Evolutionary conservation across 1,140 invertebrate genomes (phyloP).

Genomic region (Planococcus citri): DNA sequence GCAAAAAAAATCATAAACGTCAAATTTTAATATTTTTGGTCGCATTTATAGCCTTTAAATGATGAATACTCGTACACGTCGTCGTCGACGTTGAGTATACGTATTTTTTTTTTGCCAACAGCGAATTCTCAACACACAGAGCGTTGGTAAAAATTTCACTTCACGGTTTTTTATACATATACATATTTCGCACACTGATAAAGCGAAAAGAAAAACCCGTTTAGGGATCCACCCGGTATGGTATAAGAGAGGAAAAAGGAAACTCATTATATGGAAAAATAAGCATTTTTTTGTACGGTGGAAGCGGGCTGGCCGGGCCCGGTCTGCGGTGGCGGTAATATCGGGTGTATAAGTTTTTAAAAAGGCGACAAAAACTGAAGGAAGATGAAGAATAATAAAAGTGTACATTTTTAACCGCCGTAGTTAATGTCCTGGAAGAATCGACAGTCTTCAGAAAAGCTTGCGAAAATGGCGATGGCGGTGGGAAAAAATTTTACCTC

Average conservation of each 20-base stretch:
- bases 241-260: not conserved
- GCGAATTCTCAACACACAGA: too few species aligned
- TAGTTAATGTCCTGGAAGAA: slow-evolving; percentile 18
- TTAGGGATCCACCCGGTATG: not conserved
- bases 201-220: not conserved
- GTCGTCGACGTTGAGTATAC: too few species aligned
- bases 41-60: slow-evolving; percentile 7
- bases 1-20: slow-evolving; percentile 14
- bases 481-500: slow-evolving; percentile 14
- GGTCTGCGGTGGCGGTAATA: slow-evolving; percentile 10
- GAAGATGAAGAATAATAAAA: slow-evolving; percentile 20
- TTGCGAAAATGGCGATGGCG: slow-evolving; percentile 9
- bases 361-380: slow-evolving; percentile 20
- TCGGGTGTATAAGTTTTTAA: slow-evolving; percentile 11
- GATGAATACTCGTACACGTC: slow-evolving; percentile 4
- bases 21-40: slow-evolving; percentile 15
- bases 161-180: not conserved
- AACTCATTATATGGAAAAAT: slow-evolving; percentile 20
- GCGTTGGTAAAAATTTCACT: too few species aligned
- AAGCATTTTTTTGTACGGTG: slow-evolving; percentile 9
- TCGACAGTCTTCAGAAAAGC: slow-evolving; percentile 19
- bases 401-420: slow-evolving; percentile 20
- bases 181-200: not conserved
- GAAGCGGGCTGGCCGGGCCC: not conserved
- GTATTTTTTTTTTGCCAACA: too few species aligned